Evolutionary conservation across 1,140 invertebrate genomes (phyloP), one percentile per base, ranked within the genome.

Genomic region (Sarcophaga peregrina): DNA sequence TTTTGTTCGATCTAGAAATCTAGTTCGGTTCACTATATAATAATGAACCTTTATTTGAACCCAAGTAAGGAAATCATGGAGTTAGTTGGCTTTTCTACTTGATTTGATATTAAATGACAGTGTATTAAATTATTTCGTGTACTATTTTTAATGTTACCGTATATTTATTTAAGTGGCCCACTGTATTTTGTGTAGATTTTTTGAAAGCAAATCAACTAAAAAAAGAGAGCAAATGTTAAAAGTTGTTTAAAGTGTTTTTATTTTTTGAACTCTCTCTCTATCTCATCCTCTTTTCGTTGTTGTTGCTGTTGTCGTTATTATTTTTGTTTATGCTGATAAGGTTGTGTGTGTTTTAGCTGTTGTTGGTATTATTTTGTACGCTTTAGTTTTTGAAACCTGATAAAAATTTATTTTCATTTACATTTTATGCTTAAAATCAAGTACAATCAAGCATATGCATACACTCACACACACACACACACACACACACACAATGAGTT

Each of bases 211-310:
- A 50, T 78, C n/a, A 78, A 78, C 47, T 78, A 78, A 52, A 78
- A n/a, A 72, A 48, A 78, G 75, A 78, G 48, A 78, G 48, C 75
- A 25, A 78, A 78, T 78, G 75, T 78, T 78, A 78, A 78, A 50
- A 52, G 75, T 78, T 78, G 75, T 78, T 78, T 78, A 68, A 68
- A 68, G 75, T 78, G 50, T 78, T 76, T 9, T 72, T 72, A 25
- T 72, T 6, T 72, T 20, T 72, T 20, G 17, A 25, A 20, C 20
- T 72, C 25, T 37, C 25, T 37, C 25, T 37, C 1, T 37, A 1
- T 37, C 25, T 37, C 25, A 2, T 4, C 4, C 25, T 37, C 25
- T 37, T 37, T 37, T 37, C 25, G 25, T 37, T 37, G 25, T 72
- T 17, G 62, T 72, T 11, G 8, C 62, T 72, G 13, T 25, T 72